Conservation (phyloP, 2,888 invertebrate genomes). For the Machimus atricapillus region DNA sequence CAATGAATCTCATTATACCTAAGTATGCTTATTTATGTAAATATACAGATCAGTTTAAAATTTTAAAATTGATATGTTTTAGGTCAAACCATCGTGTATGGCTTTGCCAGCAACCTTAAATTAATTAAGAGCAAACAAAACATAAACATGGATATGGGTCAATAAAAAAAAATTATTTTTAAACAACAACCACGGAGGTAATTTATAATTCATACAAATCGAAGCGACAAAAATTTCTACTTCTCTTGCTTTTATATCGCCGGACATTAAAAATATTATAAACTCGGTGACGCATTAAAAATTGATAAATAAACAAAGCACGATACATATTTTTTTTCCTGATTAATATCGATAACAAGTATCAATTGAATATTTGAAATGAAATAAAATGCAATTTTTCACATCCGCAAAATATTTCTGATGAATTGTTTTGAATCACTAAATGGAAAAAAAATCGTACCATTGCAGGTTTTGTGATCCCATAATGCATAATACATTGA, state of each 20-base stretch:
- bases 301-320: background rate
- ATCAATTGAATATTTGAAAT: background rate
- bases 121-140: background rate
- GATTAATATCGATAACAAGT: background rate
- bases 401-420: background rate
- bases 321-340: background rate
- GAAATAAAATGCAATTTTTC: background rate
- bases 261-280: background rate
- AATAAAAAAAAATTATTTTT: background rate
- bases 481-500: background rate
- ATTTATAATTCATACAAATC: background rate
- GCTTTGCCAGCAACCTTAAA: background rate
- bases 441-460: background rate
- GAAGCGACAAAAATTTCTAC: background rate
- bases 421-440: background rate
- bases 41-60: too few relatives aligned
- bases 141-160: too few relatives aligned
- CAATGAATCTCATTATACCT: too few relatives aligned
- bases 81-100: background rate
- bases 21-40: too few relatives aligned
- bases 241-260: background rate
- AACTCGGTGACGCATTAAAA: background rate
- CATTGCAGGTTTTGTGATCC: background rate
- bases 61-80: too few relatives aligned
- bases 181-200: background rate